Conservation (phyloP, 2,888 invertebrate species). For the Drosophila rellima region DNA sequence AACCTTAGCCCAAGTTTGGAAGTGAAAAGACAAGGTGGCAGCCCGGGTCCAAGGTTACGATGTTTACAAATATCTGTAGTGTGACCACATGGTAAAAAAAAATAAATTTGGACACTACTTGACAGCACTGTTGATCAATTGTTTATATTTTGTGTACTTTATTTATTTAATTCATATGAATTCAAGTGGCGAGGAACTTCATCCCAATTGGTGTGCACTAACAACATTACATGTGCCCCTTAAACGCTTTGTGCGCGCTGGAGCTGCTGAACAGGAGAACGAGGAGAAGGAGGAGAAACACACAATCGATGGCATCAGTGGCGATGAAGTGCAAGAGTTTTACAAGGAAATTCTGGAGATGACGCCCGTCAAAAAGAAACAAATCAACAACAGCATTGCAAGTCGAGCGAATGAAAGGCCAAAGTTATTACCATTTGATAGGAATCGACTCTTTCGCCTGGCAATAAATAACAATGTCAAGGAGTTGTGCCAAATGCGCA, state of each 20-base stretch:
- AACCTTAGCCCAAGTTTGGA: too few species aligned
- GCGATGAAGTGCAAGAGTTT: conserved; percentile 74
- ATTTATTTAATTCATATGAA: conserved; percentile 60
- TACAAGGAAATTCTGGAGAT: conserved; percentile 78
- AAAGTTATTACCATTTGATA: conserved; percentile 59
- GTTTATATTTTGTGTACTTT: conserved; percentile 28
- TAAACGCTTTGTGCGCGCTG: conserved; percentile 82
- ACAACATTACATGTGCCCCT: conserved; percentile 82
- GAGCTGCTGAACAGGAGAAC: conserved; percentile 31
- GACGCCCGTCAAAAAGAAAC: conserved; percentile 30
- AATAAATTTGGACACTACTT: neutral
- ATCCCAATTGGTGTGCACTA: conserved; percentile 85
- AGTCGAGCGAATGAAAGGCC: neutral
- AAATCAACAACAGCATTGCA: neutral
- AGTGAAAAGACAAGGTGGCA: too few species aligned
- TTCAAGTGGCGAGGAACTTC: conserved; percentile 70
- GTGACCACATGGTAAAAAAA: conserved; percentile 6
- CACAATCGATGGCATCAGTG: conserved; percentile 55
- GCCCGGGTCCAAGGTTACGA: too few species aligned
- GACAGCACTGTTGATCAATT: conserved; percentile 33
- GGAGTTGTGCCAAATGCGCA: conserved; percentile 84
- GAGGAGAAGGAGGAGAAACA: conserved; percentile 37
- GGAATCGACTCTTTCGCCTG: conserved; percentile 78
- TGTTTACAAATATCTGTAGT: neutral
- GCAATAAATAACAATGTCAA: conserved; percentile 86